phyloP scores from a whole-genome alignment of 2,888 invertebrate species.

The Eumerus sabulonum region DNA sequence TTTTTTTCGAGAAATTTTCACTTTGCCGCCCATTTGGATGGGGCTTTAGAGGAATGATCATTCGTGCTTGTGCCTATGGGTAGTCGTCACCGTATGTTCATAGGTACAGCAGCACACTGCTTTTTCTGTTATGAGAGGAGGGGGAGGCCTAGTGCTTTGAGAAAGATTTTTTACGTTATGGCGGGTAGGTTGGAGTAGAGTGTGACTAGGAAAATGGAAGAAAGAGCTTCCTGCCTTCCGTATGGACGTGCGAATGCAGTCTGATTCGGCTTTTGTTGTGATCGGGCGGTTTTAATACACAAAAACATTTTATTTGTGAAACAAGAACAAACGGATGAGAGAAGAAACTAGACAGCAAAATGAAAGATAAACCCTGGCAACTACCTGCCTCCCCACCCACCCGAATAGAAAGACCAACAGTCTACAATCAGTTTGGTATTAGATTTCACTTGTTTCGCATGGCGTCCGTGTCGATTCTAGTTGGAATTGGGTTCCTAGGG shows the following conservation, averaged over 20 bases:
- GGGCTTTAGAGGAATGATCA: constrained; percentile 6
- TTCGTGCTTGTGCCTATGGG: constrained; percentile 19
- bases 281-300: constrained; percentile 49
- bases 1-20: constrained; percentile 35
- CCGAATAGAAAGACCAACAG: no score
- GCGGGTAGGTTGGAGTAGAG: no score
- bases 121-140: constrained; percentile 13
- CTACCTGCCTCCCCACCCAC: no score
- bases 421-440: constrained; percentile 20
- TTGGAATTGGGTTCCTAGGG: neutral
- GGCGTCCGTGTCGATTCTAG: no score
- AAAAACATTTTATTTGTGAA: constrained; percentile 34
- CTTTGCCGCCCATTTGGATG: constrained; percentile 62
- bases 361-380: neutral
- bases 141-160: neutral
- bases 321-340: constrained; percentile 34
- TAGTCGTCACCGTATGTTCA: no score
- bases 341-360: constrained; percentile 20
- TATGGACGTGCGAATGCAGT: constrained; percentile 60
- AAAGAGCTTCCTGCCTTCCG: constrained; percentile 33
- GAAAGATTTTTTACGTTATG: constrained; percentile 49
- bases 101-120: constrained; percentile 1
- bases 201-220: neutral
- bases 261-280: constrained; percentile 62
- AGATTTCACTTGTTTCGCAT: constrained; percentile 39